Evolutionary conservation across 2,888 invertebrate species (phyloP), one percentile per base, ranked within the genome.

Genomic region (Hirtodrosophila alboralis): DNA sequence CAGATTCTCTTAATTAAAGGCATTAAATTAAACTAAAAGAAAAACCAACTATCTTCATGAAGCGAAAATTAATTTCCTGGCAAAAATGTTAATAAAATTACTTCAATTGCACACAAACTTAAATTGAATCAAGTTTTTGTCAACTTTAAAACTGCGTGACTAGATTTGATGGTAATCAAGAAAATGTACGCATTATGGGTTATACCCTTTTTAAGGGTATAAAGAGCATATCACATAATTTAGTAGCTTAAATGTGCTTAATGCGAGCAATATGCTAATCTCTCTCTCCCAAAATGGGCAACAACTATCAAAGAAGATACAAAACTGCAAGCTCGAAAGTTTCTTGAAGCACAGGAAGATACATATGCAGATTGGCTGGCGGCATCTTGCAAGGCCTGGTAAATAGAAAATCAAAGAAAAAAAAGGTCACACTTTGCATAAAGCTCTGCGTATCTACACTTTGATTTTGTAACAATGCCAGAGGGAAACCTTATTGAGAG

Each of bases 141-240:
- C n/a, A n/a, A n/a, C n/a, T n/a, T n/a, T n/a, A n/a, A n/a, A n/a
- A n/a, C n/a, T n/a, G n/a, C n/a, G n/a, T 10, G n/a, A 13, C 18
- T 21, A 21, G 18, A 21, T 21, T 21, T 21, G 18, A 21, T 4
- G 5, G 3, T 21, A 5, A 21, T 21, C 18, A 21, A 21, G 18
- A 21, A 21, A 4, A 4, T 21, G 5, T 21, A 21, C 18, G 5
- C 18, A 21, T 3, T 21, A 3, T 21, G 5, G 5, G 18, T 5
- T 21, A 21, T 18, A 6, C n/a, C 2, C 14, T 9, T n/a, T 52
- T 6, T 21, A 4, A 8, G 21, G 28, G 21, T 14, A 14, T 14
- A 28, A 43, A 31, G 57, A 53, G 0, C 1, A 26, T 58, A 59
- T 57, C 68, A 70, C 52, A 74, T 58, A 43, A 65, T 61, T 54